Evolutionary conservation across 2,113 vertebrate species (phyloP).

Genomic region (Planiliza haematocheilus): DNA sequence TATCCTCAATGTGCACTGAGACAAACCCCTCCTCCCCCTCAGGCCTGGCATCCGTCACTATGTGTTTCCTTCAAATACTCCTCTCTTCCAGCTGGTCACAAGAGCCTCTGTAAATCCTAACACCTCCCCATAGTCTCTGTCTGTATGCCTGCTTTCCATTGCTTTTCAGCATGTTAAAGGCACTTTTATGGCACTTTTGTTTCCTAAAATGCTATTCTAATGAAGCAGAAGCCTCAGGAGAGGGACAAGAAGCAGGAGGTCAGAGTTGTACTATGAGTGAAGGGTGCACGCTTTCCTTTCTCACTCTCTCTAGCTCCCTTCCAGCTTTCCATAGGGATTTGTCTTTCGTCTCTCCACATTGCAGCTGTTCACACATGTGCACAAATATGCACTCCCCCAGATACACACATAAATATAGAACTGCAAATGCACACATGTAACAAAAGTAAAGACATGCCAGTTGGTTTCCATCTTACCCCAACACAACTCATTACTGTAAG

Average conservation of each 20-base stretch:
- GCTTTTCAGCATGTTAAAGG: constrained; percentile 70
- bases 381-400: background rate
- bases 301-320: constrained; percentile 39
- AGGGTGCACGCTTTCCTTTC: constrained; percentile 53
- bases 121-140: constrained; percentile 65
- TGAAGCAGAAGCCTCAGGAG: constrained; percentile 64
- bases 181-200: too few species aligned
- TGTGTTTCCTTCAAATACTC: constrained; percentile 54
- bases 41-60: constrained; percentile 60
- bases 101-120: constrained; percentile 70
- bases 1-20: constrained; percentile 50
- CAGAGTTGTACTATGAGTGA: constrained; percentile 50
- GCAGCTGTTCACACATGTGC: constrained; percentile 52
- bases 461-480: constrained; percentile 49
- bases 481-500: constrained; percentile 63
- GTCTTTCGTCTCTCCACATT: constrained; percentile 53
- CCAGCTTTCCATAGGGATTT: constrained; percentile 59
- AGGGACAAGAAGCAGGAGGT: constrained; percentile 60
- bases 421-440: constrained; percentile 25
- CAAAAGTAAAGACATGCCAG: constrained; percentile 36
- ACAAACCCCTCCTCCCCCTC: constrained; percentile 56
- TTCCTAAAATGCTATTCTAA: constrained; percentile 76
- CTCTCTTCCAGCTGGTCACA: constrained; percentile 62
- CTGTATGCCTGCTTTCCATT: constrained; percentile 49
- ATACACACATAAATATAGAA: constrained; percentile 15